Evolutionary conservation across 2,113 vertebrate genomes (phyloP).

Genomic region (Colossoma macropomum): DNA sequence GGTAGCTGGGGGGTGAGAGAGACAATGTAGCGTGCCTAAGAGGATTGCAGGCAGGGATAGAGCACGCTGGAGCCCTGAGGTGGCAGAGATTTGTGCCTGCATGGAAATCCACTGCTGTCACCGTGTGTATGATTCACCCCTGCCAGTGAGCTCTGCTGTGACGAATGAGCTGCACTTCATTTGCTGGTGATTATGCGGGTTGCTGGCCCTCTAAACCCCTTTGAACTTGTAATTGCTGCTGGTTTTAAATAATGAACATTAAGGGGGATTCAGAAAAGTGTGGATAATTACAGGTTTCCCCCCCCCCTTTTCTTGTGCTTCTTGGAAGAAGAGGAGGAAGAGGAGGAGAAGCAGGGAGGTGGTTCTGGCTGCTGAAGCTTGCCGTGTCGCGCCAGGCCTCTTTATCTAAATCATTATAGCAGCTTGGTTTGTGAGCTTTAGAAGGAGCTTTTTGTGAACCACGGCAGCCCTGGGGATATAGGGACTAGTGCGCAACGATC

Average conservation of each 20-base stretch:
- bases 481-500: constrained; percentile 83
- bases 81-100: constrained; percentile 88
- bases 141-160: constrained; percentile 83
- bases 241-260: constrained; percentile 99
- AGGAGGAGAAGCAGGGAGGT: constrained; percentile 75
- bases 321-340: constrained; percentile 63
- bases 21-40: constrained; percentile 83
- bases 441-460: constrained; percentile 77
- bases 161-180: constrained; percentile 97
- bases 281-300: constrained; percentile 88
- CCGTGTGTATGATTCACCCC: constrained; percentile 90
- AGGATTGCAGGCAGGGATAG: constrained; percentile 81
- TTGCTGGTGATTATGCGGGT: constrained; percentile 96
- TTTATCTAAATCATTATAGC: constrained; percentile 85
- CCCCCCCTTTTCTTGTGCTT: constrained; percentile 72
- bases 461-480: constrained; percentile 81
- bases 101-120: constrained; percentile 93
- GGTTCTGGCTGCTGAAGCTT: constrained; percentile 76
- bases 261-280: constrained; percentile 92
- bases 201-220: constrained; percentile 97
- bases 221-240: constrained; percentile 99
- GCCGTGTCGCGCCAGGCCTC: constrained; percentile 76
- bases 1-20: constrained; percentile 59
- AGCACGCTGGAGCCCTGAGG: constrained; percentile 81
- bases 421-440: constrained; percentile 76